Evolutionary conservation across 2,797 vertebrate species (phyloP).

Genomic region (Amblyopsis hoosieri): DNA sequence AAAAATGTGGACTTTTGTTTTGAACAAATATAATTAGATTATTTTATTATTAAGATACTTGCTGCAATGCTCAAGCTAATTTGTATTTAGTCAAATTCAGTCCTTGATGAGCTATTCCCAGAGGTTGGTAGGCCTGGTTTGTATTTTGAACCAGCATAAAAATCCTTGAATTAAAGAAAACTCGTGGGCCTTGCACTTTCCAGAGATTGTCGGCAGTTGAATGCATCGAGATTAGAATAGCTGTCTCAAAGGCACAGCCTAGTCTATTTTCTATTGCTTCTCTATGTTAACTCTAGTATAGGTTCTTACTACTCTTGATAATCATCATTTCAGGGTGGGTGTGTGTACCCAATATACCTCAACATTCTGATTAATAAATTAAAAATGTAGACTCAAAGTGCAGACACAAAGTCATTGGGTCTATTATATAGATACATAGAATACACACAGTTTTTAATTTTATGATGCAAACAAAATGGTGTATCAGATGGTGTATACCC

Average conservation of each 20-base stretch:
- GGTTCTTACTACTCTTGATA: constrained; percentile 20
- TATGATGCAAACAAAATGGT: constrained; percentile 58
- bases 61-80: constrained; percentile 75
- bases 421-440: constrained; percentile 11
- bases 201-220: constrained; percentile 71
- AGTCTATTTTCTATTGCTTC: constrained; percentile 48
- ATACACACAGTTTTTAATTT: constrained; percentile 34
- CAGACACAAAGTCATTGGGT: not conserved
- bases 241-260: constrained; percentile 59
- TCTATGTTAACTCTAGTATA: constrained; percentile 42
- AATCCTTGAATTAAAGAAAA: constrained; percentile 83
- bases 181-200: constrained; percentile 78
- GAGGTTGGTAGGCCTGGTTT: constrained; percentile 72
- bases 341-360: too few species aligned
- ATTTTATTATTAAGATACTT: constrained; percentile 66
- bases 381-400: too few species aligned
- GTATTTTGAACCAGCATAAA: constrained; percentile 78
- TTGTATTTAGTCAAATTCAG: constrained; percentile 82
- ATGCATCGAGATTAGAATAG: constrained; percentile 66
- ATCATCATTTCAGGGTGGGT: too few species aligned
- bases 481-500: constrained; percentile 61
- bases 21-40: constrained; percentile 81
- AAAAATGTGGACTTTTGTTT: constrained; percentile 79
- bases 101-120: constrained; percentile 82
- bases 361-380: too few species aligned